Base-by-base conservation (phyloP, 2,888 invertebrate species). In the Sinhomidia bicolor region DNA sequence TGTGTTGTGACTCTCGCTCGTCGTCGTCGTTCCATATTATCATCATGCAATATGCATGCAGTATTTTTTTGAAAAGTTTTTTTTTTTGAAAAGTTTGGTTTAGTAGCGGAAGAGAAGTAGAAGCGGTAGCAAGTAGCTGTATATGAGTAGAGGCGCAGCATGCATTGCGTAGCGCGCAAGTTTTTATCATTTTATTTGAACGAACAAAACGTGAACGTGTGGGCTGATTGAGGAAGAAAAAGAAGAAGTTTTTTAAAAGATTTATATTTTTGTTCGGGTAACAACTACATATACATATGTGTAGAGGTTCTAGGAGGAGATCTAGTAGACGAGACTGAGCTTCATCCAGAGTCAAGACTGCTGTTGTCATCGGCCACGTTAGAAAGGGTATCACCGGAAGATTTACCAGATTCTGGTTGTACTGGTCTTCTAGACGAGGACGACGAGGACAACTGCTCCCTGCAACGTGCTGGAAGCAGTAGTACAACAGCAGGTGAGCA, bases 371-470 rank as follows among this genome's bases (percentile, higher is more conserved):
- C 88, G 23, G 71, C 74, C 20, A 76, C 26, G 29, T 79, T 76
- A 62, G 88, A 82, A 82, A 88, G 88, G 57, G 82, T 68, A 57
- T 88, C 88, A 36, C 88, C 88, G 32, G 88, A 88, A 83, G 87
- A 88, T 81, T 90, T 91, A 84, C 89, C 90, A n/a, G 91, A 91
- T 90, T 91, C 91, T 81, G 91, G 90, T 85, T 91, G 90, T 84
- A 89, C 90, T 90, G 90, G 90, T 32, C 90, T 91, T 89, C 57
- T 91, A 90, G 91, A 90, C 85, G 90, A 90, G 20, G 90, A 90
- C n/a, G 87, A 89, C n/a, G 89, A 85, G 36, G 87, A 88, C 68
- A 88, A 82, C 68, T 88, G 88, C 47, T 88, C 88, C 26, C 68
- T 84, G 41, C 88, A 88, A 60, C 88, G 88, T 68, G 83, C 80